A percentile compares a stretch with the other conserved stretches of the same genome.
Conservation (phyloP, 2,797 vertebrate genomes). For the Malacoctenus gilli region DNA sequence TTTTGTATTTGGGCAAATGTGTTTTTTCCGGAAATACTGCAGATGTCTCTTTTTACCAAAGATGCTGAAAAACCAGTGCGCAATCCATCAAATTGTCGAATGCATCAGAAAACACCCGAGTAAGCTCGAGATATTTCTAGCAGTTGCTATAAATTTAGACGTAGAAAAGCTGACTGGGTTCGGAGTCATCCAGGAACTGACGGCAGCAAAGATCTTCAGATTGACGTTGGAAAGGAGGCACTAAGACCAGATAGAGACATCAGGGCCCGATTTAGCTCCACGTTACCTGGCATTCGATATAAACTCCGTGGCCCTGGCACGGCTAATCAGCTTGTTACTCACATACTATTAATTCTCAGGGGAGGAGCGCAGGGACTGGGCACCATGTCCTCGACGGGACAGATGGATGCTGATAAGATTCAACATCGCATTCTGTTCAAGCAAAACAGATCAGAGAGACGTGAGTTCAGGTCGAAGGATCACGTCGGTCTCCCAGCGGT, state of each 20-base stretch:
- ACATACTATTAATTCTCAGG: conserved; percentile 54
- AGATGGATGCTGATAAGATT: conserved; percentile 55
- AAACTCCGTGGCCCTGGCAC: conserved; percentile 40
- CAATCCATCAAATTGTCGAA: not conserved
- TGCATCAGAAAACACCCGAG: not conserved
- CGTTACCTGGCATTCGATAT: conserved; percentile 59
- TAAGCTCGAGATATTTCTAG: conserved; percentile 2
- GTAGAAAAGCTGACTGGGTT: not conserved
- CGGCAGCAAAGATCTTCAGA: conserved; percentile 22
- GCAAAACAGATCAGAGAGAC: conserved; percentile 23
- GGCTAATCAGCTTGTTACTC: conserved; percentile 75
- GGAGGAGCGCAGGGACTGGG: conserved; percentile 24
- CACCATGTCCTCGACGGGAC: conserved; percentile 28
- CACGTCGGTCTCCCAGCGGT: conserved; percentile 3
- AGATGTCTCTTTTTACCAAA: not conserved
- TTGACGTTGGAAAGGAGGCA: conserved; percentile 25
- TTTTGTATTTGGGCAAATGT: not conserved
- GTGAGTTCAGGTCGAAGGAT: conserved; percentile 26
- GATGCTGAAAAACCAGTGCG: not conserved
- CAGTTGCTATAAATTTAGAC: conserved; percentile 23
- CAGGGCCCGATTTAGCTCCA: conserved; percentile 56
- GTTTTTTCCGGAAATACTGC: conserved; percentile 1
- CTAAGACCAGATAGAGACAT: conserved; percentile 35
- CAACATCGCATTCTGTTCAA: conserved; percentile 32
- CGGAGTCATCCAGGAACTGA: conserved; percentile 9